Percentiles rank a stretch among this genome's conserved stretches.
Evolutionary conservation across 2,113 vertebrate species (phyloP).

Genomic region (Callocephalon fimbriatum): DNA sequence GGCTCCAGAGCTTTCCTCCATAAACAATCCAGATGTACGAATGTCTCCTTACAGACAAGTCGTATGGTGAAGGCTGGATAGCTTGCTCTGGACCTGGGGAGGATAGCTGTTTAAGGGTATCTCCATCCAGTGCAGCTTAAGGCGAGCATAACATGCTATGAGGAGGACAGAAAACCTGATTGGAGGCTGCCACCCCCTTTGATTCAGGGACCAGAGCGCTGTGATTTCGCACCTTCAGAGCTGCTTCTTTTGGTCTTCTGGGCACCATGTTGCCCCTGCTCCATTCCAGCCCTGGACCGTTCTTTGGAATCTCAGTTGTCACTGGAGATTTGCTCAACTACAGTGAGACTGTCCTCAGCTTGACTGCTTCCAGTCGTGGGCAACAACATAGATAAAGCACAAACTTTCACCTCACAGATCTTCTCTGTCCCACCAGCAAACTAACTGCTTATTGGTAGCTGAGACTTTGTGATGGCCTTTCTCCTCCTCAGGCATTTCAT

Average conservation of each 20-base stretch:
- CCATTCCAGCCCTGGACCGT: neutral
- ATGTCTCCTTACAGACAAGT: neutral
- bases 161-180: neutral
- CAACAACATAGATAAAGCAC: neutral
- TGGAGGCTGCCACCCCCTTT: neutral
- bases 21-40: neutral
- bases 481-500: neutral
- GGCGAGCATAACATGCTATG: fast-evolving
- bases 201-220: neutral
- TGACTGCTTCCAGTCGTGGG: fast-evolving
- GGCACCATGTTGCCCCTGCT: neutral
- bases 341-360: neutral
- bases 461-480: neutral
- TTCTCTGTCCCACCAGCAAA: neutral
- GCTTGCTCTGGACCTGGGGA: neutral
- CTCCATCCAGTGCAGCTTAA: neutral
- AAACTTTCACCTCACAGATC: neutral
- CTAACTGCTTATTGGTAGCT: neutral
- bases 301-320: neutral
- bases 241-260: neutral
- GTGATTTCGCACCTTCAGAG: neutral
- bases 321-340: neutral
- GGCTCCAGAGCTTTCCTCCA: neutral
- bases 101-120: neutral
- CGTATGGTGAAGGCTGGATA: neutral